Base-by-base conservation (phyloP, 2,797 vertebrate species). In the Pangasius macronema region DNA sequence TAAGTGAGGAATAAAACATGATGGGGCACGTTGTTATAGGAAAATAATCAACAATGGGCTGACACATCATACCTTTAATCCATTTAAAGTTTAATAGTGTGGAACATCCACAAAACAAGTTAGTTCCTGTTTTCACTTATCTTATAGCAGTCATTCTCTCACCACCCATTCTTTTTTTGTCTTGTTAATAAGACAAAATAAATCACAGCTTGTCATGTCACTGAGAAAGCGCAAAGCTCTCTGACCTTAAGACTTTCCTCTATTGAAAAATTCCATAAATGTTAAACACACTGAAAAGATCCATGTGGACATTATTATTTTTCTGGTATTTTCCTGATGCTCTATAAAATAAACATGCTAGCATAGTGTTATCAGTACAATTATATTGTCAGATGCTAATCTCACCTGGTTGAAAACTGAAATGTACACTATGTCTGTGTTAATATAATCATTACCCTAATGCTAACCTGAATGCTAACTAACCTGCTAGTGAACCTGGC, bases 21-120 rank as follows among this genome's bases (percentile, higher is more conserved):
- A 51, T 3, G 0, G 14, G 42, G 3, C 39, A 22, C 24, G 46
- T 10, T 49, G 16, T 68, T 30, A 24, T 53, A 53, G 46, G 63
- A 68, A 53, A 14, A 83, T 33, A 33, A 22, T 68, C 16, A 68
- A 83, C 81, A 53, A 51, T 83, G 9, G 9, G 53, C n/a, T 22
- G 61, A 36, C 63, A 14, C 1, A 2, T 68, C 20, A 67, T 51
- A 33, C n/a, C 20, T 83, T 51, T 49, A 14, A 33, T 46, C 24
- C 24, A n/a, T 63, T 82, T 61, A 63, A 46, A 68, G 82, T 33
- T 33, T 14, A 83, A 33, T 49, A n/a, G 18, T 83, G 57, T 33
- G 27, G n/a, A 51, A 33, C 61, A 83, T 83, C n/a, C 61, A 83
- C 46, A 67, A 33, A 30, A 67, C 42, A 30, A 82, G 81, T 65